A percentile compares a stretch with the other conserved stretches of the same genome.
Conservation (phyloP, 1,140 invertebrate species). For the Drosophila ananassae region DNA sequence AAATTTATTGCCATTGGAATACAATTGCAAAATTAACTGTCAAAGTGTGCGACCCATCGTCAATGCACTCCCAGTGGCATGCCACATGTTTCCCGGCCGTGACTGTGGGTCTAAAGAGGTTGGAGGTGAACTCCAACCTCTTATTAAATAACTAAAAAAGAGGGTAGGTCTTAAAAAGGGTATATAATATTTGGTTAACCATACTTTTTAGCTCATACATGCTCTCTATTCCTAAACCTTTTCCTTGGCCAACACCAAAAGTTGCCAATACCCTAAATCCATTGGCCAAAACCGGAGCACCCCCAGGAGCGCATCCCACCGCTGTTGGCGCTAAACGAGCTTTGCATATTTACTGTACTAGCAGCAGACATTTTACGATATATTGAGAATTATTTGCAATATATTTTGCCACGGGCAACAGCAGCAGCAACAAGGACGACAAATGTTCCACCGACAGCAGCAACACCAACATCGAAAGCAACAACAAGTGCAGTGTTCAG, state of each 20-base stretch:
- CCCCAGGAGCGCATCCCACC: slow-evolving; percentile 1
- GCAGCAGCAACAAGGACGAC: slow-evolving; percentile 79
- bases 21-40: slow-evolving; percentile 84
- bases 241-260: neutral
- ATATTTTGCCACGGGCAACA: slow-evolving; percentile 70
- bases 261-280: slow-evolving; percentile 6
- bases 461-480: slow-evolving; percentile 35
- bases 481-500: slow-evolving; percentile 31
- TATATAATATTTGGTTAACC: neutral
- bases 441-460: slow-evolving; percentile 74
- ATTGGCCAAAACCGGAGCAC: neutral
- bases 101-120: neutral
- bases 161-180: neutral
- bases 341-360: slow-evolving; percentile 81
- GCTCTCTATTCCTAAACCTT: neutral
- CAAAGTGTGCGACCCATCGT: slow-evolving; percentile 78
- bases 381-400: slow-evolving; percentile 83
- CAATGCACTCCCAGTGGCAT: slow-evolving; percentile 56
- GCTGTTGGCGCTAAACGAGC: slow-evolving; percentile 78
- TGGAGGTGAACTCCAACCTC: neutral
- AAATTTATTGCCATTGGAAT: slow-evolving; percentile 84
- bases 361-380: slow-evolving; percentile 81
- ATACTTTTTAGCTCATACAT: too few species aligned
- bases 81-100: slow-evolving; percentile 57
- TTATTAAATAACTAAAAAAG: neutral